Percentiles rank a stretch among this genome's conserved stretches.
These are phyloP conservation scores for Colossoma macropomum DNA, from an alignment of 2,113 vertebrate genomes.

Conservation along the genomic window DNA sequence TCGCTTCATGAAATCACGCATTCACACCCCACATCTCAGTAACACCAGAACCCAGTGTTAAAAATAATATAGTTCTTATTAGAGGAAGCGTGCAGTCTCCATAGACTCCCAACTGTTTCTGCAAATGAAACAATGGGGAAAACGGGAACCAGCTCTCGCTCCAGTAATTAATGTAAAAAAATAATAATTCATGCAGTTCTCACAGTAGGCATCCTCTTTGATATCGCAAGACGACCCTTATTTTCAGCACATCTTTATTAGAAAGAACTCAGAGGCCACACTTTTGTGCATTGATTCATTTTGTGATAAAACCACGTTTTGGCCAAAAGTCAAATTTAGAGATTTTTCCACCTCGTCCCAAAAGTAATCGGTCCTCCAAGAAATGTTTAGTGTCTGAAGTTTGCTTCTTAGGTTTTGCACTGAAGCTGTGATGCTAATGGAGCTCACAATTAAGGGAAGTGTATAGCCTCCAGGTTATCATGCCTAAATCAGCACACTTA, in stretches of 20 bases:
- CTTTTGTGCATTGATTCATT: not conserved
- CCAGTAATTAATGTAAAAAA: conserved; percentile 51
- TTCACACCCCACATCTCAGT: not conserved
- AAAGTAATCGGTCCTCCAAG: not conserved
- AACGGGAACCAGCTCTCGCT: conserved; percentile 35
- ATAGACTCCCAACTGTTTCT: conserved; percentile 39
- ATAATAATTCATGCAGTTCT: conserved; percentile 19
- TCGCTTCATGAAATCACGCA: conserved; percentile 9
- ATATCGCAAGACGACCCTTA: conserved; percentile 32
- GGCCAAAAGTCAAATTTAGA: not conserved
- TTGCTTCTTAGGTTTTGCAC: no score
- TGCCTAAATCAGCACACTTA: no score
- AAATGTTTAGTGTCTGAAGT: not conserved
- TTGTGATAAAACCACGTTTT: not conserved
- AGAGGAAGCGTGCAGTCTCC: conserved; percentile 35
- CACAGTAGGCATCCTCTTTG: conserved; percentile 38
- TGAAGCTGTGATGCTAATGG: not conserved
- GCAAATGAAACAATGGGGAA: conserved; percentile 53
- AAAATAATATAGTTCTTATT: conserved; percentile 51
- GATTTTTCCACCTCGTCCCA: not conserved
- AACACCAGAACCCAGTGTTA: not conserved
- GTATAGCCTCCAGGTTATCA: no score
- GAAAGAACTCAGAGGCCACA: conserved; percentile 9
- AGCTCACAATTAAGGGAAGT: not conserved
- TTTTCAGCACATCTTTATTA: conserved; percentile 40